Conservation (phyloP, 37 sponge, comb jelly and placozoan species). For the Beroe forskalii region DNA sequence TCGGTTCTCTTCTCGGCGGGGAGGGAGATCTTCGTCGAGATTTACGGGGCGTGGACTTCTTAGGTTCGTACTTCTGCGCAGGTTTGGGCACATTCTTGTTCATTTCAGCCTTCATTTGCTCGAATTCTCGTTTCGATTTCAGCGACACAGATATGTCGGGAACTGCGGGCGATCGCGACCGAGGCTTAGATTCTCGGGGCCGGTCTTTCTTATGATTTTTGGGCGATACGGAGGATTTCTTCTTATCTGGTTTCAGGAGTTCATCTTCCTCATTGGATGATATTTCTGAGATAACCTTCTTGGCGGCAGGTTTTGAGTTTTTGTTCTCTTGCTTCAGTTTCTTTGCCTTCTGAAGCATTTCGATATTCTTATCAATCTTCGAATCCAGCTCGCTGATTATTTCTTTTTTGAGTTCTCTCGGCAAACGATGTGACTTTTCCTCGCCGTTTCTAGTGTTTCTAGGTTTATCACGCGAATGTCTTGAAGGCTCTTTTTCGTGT, state of each 20-base stretch:
- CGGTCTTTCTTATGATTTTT: not conserved
- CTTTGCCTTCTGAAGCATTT: conserved; percentile 32
- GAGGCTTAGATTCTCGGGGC: not conserved
- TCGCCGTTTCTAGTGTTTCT: not conserved
- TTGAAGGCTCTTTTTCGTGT: not conserved
- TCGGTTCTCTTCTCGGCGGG: not conserved
- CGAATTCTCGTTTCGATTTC: conserved; percentile 57
- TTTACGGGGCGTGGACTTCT: not conserved
- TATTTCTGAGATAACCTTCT: conserved; percentile 36
- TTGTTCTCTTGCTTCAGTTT: not conserved
- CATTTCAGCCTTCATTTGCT: conserved; percentile 51
- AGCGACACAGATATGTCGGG: conserved; percentile 18
- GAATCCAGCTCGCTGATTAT: not conserved
- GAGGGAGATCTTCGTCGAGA: not conserved
- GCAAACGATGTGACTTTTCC: not conserved
- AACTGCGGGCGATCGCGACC: not conserved
- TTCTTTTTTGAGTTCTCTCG: not conserved
- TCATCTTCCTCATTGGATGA: not conserved
- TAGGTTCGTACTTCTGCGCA: not conserved
- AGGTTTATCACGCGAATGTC: not conserved
- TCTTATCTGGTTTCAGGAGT: not conserved
- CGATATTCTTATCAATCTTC: conserved; percentile 23
- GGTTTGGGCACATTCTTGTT: conserved; percentile 26
- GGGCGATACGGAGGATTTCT: not conserved
- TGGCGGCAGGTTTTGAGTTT: not conserved